These are phyloP conservation scores for Acromyrmex heyeri DNA, from an alignment of 1,140 invertebrate genomes.

Conservation along the genomic window DNA sequence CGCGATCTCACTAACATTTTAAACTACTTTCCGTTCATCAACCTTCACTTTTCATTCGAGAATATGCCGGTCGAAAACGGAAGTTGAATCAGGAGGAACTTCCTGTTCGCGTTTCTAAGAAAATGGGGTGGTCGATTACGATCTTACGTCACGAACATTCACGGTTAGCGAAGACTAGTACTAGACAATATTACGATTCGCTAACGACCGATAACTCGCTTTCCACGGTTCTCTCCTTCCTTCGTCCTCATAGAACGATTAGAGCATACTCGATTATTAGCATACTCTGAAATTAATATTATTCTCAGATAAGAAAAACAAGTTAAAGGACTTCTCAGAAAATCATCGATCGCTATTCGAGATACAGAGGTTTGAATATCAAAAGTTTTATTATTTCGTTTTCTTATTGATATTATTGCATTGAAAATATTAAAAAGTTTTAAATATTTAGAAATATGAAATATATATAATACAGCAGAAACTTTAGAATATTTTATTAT, in stretches of 20 bases:
- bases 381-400: not conserved
- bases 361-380: not conserved
- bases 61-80: not conserved
- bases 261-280: conserved; percentile 12
- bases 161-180: conserved; percentile 1
- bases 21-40: conserved; percentile 11
- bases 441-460: not conserved
- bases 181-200: conserved; percentile 14
- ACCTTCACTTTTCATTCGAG: conserved; percentile 3
- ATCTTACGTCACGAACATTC: conserved; percentile 38
- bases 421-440: conserved; percentile 4
- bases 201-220: not conserved
- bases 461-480: not conserved
- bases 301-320: not conserved
- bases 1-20: not conserved
- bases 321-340: not conserved
- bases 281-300: conserved; percentile 12
- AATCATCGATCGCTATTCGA: not conserved
- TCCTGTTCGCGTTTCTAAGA: conserved; percentile 24
- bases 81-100: conserved; percentile 36
- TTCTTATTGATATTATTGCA: not conserved
- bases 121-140: conserved; percentile 4
- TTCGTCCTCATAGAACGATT: not conserved
- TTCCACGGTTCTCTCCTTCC: conserved; percentile 10
- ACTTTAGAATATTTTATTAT: conserved; percentile 12